Evolutionary conservation across 1,140 invertebrate genomes (phyloP).

Genomic region (Mycetomoellerius zeteki): DNA sequence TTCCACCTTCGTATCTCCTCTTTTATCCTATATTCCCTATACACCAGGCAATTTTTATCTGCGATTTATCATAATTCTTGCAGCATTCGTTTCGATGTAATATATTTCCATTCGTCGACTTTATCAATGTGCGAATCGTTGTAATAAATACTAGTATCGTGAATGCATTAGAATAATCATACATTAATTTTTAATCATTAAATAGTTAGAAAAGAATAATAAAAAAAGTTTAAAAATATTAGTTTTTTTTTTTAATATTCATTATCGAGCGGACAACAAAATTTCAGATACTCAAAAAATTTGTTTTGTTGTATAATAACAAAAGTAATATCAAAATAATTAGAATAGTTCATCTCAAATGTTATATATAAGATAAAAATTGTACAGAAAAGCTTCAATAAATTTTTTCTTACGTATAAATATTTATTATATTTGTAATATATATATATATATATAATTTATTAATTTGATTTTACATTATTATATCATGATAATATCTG

Average conservation of each 20-base stretch:
- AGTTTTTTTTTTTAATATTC: neutral
- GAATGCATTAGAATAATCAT: neutral
- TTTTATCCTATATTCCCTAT: neutral
- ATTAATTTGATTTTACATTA: neutral
- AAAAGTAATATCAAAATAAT: neutral
- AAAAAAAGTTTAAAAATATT: neutral
- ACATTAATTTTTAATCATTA: neutral
- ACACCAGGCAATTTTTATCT: constrained; percentile 23
- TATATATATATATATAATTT: neutral
- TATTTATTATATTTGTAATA: neutral
- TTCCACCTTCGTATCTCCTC: constrained; percentile 29
- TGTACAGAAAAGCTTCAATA: neutral
- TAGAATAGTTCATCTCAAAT: neutral
- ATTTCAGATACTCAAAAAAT: neutral
- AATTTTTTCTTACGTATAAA: neutral
- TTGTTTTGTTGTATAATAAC: neutral
- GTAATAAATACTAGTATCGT: neutral
- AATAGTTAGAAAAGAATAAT: neutral
- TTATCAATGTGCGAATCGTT: neutral
- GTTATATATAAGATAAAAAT: neutral
- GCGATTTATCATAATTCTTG: constrained; percentile 43
- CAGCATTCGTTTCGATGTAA: neutral
- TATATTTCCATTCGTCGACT: neutral
- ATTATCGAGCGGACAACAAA: neutral
- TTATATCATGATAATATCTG: neutral